Evolutionary conservation across 2,113 vertebrate genomes (phyloP).

Genomic region (Chinchilla lanigera): DNA sequence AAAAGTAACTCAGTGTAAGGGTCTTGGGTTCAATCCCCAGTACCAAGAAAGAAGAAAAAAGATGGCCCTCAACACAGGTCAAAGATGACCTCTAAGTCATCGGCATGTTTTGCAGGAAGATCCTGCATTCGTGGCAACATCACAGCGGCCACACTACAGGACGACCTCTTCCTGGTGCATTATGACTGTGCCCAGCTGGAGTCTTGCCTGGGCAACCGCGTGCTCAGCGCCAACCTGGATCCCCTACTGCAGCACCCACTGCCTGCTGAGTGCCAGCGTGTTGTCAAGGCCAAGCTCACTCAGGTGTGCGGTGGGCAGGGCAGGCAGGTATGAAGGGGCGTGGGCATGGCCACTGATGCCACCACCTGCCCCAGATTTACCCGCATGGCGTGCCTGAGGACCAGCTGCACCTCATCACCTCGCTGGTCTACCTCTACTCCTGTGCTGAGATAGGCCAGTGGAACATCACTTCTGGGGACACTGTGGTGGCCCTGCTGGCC

Average conservation of each 20-base stretch:
- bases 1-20: neutral
- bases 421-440: slow-evolving; percentile 57
- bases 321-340: accelerated
- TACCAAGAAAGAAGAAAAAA: neutral
- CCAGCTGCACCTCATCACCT: slow-evolving; percentile 74
- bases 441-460: slow-evolving; percentile 77
- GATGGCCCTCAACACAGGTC: neutral
- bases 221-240: slow-evolving; percentile 77
- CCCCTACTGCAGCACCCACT: slow-evolving; percentile 58
- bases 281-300: slow-evolving; percentile 81
- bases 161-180: accelerated
- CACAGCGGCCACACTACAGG: neutral
- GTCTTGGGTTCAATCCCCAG: neutral
- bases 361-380: slow-evolving; percentile 72
- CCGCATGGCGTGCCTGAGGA: slow-evolving; percentile 72
- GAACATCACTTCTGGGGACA: slow-evolving; percentile 72
- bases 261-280: accelerated
- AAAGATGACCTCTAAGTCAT: too few relatives aligned
- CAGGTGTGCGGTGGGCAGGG: slow-evolving; percentile 68
- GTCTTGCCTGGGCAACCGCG: slow-evolving; percentile 71
- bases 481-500: slow-evolving; percentile 73
- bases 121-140: slow-evolving; percentile 45
- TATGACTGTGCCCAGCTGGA: slow-evolving; percentile 67
- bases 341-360: neutral
- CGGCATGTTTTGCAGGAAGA: neutral